These are phyloP conservation scores for Graphium colonna DNA, from an alignment of 2,888 invertebrate genomes.

Conservation along the genomic window DNA sequence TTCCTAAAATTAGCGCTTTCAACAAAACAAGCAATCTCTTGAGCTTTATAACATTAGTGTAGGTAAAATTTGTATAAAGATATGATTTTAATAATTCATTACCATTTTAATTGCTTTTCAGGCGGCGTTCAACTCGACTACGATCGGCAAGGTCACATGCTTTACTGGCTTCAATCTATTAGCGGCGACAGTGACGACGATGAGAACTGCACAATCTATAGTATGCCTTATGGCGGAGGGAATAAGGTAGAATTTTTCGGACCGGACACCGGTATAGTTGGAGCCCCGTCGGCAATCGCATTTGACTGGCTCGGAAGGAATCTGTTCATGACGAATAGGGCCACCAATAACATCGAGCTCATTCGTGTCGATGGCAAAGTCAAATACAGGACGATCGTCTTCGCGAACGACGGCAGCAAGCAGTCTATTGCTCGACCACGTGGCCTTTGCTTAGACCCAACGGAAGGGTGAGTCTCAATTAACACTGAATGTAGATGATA, in stretches of 20 bases:
- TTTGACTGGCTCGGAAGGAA: slow-evolving; percentile 99
- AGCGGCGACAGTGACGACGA: slow-evolving; percentile 84
- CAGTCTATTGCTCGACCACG: slow-evolving; percentile 93
- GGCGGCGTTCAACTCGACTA: slow-evolving; percentile 95
- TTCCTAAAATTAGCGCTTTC: no score
- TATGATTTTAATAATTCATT: no score
- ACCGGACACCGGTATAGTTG: slow-evolving; percentile 91
- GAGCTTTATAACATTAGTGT: no score
- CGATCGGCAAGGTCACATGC: slow-evolving; percentile 89
- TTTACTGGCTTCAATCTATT: slow-evolving; percentile 92
- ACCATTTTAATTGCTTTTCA: no score
- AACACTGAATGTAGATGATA: no score
- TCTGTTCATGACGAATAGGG: slow-evolving; percentile 93
- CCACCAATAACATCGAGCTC: slow-evolving; percentile 94
- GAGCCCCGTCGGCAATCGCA: slow-evolving; percentile 94
- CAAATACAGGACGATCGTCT: slow-evolving; percentile 90
- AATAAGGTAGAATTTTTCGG: slow-evolving; percentile 87
- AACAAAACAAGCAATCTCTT: no score
- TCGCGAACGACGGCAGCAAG: slow-evolving; percentile 93
- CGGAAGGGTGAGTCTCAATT: slow-evolving; percentile 92
- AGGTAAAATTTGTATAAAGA: no score
- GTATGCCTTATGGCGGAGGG: slow-evolving; percentile 91
- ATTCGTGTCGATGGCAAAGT: slow-evolving; percentile 91
- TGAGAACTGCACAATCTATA: slow-evolving; percentile 92
- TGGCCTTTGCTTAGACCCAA: slow-evolving; percentile 93